A percentile compares a stretch with the other conserved stretches of the same genome.
phyloP scores from a whole-genome alignment of 1,140 invertebrate species.

The Leptoteleia sp. region DNA sequence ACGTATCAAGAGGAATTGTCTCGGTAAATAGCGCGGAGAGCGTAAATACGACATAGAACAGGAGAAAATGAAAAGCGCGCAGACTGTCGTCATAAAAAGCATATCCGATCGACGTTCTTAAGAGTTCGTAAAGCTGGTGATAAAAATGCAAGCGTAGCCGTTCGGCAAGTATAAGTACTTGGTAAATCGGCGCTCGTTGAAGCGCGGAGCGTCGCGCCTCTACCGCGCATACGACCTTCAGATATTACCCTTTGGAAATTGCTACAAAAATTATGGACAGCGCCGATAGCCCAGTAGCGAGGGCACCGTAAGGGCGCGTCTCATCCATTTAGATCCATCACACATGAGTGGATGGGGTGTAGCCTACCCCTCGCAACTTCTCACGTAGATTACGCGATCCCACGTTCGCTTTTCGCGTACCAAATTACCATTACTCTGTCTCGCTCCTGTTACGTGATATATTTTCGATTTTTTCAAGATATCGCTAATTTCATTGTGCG shows the following conservation, averaged over 20 bases:
- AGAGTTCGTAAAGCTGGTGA: constrained; percentile 58
- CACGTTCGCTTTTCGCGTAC: constrained; percentile 60
- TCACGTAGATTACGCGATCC: constrained; percentile 78
- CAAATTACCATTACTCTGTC: constrained; percentile 63
- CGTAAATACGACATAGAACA: background rate
- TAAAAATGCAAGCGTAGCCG: constrained; percentile 58
- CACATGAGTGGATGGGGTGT: constrained; percentile 81
- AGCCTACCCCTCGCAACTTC: constrained; percentile 79
- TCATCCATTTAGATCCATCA: constrained; percentile 82
- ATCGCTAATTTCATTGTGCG: constrained; percentile 33
- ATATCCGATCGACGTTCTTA: constrained; percentile 56
- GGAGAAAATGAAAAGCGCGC: constrained; percentile 31
- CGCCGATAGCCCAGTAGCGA: constrained; percentile 60
- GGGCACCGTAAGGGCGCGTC: constrained; percentile 76
- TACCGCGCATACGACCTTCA: constrained; percentile 48
- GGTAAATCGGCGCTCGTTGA: constrained; percentile 46
- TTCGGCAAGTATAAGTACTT: constrained; percentile 49
- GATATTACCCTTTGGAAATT: constrained; percentile 66
- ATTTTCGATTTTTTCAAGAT: constrained; percentile 60
- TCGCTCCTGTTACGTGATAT: constrained; percentile 55
- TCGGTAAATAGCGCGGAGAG: background rate
- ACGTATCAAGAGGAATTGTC: background rate
- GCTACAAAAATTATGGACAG: constrained; percentile 68
- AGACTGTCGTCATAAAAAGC: constrained; percentile 47
- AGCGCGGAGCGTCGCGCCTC: constrained; percentile 35